A percentile compares a stretch with the other conserved stretches of the same genome.
Conservation (phyloP, 2,888 invertebrate genomes). For the Epicampocera succincta region DNA sequence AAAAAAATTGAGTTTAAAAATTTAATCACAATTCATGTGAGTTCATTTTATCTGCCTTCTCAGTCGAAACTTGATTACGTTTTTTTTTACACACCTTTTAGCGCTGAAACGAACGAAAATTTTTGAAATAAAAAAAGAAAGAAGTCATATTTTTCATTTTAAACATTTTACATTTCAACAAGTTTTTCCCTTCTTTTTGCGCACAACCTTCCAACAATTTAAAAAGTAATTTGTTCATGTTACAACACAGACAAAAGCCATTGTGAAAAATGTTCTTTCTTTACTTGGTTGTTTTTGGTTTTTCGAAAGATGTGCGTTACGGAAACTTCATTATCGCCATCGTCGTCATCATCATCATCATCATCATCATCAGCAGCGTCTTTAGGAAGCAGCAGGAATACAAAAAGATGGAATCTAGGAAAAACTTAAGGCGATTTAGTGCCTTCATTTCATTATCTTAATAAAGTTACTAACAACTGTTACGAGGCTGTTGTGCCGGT, state of each 20-base stretch:
- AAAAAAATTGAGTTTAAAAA: too few species aligned
- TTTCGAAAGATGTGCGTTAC: background rate
- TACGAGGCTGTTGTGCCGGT: background rate
- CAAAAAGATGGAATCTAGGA: slow-evolving; percentile 12
- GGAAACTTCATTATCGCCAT: background rate
- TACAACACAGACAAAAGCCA: slow-evolving; percentile 34
- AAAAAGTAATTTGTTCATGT: slow-evolving; percentile 17
- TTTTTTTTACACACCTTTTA: background rate
- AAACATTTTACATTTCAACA: slow-evolving; percentile 8
- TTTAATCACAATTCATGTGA: too few species aligned
- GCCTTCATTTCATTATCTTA: slow-evolving; percentile 58
- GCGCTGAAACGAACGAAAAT: too few species aligned
- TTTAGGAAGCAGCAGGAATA: background rate
- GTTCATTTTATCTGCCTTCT: too few species aligned
- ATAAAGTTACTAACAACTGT: slow-evolving; percentile 56
- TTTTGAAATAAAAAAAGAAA: too few species aligned
- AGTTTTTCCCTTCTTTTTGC: background rate
- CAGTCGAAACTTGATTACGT: too few species aligned
- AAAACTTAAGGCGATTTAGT: slow-evolving; percentile 58
- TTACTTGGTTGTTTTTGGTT: background rate
- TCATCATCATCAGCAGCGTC: background rate
- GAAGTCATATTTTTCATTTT: slow-evolving; percentile 15
- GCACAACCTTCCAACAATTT: slow-evolving; percentile 19
- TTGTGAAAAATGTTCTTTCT: background rate
- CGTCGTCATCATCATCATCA: background rate